phyloP scores from a whole-genome alignment of 1,140 invertebrate genomes.

The Ceratosolen fusciceps region DNA sequence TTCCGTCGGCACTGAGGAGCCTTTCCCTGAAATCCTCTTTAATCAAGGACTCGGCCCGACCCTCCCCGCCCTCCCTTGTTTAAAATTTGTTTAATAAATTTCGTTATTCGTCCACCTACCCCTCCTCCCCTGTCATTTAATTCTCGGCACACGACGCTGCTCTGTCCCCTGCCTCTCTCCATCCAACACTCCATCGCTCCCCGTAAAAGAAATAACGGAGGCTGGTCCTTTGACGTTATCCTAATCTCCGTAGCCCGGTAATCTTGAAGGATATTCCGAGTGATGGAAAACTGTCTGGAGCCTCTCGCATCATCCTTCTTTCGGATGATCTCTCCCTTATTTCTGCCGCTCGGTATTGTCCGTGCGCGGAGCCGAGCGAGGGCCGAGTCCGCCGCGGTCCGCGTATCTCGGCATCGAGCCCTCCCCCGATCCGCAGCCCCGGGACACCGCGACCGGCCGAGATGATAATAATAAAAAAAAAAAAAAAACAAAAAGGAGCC shows the following conservation, averaged over 20 bases:
- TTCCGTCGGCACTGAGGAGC: not conserved
- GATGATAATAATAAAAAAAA: too few species aligned
- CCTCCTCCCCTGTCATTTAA: not conserved
- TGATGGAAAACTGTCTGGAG: conserved; percentile 31
- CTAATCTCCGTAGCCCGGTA: not conserved
- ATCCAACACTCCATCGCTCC: conserved; percentile 4
- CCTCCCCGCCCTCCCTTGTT: not conserved
- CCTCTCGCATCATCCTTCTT: conserved; percentile 33
- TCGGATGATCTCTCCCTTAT: not conserved
- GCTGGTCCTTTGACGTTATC: conserved; percentile 38
- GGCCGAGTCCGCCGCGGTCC: not conserved
- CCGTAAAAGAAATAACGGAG: conserved; percentile 9
- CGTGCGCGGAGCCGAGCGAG: not conserved
- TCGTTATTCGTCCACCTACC: not conserved
- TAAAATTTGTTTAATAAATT: conserved; percentile 20
- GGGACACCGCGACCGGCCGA: conserved; percentile 1
- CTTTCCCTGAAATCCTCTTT: conserved; percentile 30
- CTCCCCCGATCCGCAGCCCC: too few species aligned
- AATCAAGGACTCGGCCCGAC: conserved; percentile 30
- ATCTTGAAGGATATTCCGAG: conserved; percentile 23
- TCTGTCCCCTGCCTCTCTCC: not conserved
- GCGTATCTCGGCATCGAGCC: conserved; percentile 23
- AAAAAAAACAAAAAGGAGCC: not conserved
- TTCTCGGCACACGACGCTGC: not conserved
- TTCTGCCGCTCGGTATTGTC: conserved; percentile 24